Evolutionary conservation across 1,140 invertebrate species (phyloP), one percentile per base, ranked within the genome.

Genomic region (Thaumetopoea pityocampa): DNA sequence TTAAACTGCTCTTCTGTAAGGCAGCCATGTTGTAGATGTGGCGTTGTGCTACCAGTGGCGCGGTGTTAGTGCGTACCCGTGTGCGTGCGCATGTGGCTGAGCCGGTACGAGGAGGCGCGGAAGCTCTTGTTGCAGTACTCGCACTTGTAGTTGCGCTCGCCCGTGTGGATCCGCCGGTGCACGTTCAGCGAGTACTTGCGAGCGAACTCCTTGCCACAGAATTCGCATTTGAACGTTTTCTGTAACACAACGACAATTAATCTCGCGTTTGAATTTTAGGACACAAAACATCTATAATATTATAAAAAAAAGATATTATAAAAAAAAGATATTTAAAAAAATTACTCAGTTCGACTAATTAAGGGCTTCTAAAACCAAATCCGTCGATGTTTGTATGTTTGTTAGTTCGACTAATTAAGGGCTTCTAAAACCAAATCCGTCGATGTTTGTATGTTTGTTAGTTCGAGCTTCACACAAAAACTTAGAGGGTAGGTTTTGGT

Each of bases 121-220:
- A 97, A 97, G 5, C 90, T 91, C 76, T 95, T 94, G 18, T 86
- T 88, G 67, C 94, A 97, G 61, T 90, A 94, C 59, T 95, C 93
- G 66, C 95, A 97, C 22, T 91, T 90, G 73, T 96, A 97, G 76
- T 96, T 96, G 16, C 92, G 89, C 63, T 97, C 95, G 4, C 94
- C 93, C 0, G 95, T 97, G 69, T 98, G 96, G 35, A 96, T 96
- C 20, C 94, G 86, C 0, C 94, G 87, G 67, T 98, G 96, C 0
- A 96, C 89, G n/a, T 93, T 94, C n/a, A 96, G 76, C 10, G 96
- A 97, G 67, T 98, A 98, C 48, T 96, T 94, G 8, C 97, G 88
- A 0, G 96, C 95, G 83, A 97, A 97, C 53, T 95, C 93, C 76
- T 96, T 96, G 11, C 92, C 93, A 67, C 95, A 97, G 64, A 93